Evolutionary conservation across 2,113 vertebrate genomes (phyloP), one percentile per base, ranked within the genome.

Genomic region (Cyanistes caeruleus): DNA sequence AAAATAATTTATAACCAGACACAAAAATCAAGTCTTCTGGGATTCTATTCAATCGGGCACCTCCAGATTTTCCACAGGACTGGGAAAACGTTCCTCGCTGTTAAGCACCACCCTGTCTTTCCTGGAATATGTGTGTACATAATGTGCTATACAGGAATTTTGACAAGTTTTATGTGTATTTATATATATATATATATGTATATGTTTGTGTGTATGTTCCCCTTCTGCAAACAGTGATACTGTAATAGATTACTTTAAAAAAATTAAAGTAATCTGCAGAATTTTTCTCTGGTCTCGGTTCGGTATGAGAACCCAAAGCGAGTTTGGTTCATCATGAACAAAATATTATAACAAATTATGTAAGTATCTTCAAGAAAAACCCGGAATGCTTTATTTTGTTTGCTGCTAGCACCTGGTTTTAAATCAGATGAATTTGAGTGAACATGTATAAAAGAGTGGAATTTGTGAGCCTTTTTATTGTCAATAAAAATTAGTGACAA

Each of bases 391-490:
- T 90, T 60, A 52, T 63, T 90, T 94, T 70, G 14, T 65, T 63
- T 3, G 0, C 35, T 63, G 37, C 33, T 70, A 55, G 46, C 63
- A 86, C 59, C 48, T 90, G 60, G 31, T 68, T 94, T 96, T 58
- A 78, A 92, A 78, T 73, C 53, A 60, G 90, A 60, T 48, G 90
- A 78, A 46, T 93, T 62, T 60, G 46, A 33, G 33, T 87, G 78
- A 96, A 93, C 35, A 25, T 0, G 2, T 70, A 59, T 4, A 35
- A 83, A 56, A 65, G 20, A 52, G 22, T 25, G 55, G 31, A 67
- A 86, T 91, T 83, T 87, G 65, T 62, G 68, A 33, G 39, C 33
- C 56, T 77, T 84, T 96, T 84, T 68, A 78, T 75, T 95, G 68
- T 43, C 68, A 88, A 90, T 92, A 84, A 87, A 58, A 91, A 80